Evolutionary conservation across 2,888 invertebrate species (phyloP).

Genomic region (Notodonta dromedarius): DNA sequence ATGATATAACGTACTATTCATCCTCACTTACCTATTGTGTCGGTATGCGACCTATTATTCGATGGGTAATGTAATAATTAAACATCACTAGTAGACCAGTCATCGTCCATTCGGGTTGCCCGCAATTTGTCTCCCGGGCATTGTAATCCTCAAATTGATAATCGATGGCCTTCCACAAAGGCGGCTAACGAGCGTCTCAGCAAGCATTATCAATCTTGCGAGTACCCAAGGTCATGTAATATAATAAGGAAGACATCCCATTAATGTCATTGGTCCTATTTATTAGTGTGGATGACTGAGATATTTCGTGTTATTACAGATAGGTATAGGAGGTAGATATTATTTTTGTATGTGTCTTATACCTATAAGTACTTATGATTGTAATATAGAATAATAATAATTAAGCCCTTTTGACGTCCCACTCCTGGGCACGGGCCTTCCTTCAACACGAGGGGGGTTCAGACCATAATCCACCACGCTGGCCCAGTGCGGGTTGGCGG

Average conservation of each 20-base stretch:
- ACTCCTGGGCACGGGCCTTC: too few species aligned
- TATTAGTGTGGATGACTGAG: slow-evolving; percentile 4
- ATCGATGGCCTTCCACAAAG: slow-evolving; percentile 63
- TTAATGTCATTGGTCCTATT: slow-evolving; percentile 34
- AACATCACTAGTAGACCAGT: slow-evolving; percentile 28
- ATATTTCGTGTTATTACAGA: not conserved
- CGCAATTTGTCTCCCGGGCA: slow-evolving; percentile 60
- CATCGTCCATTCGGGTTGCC: slow-evolving; percentile 45
- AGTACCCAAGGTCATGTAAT: slow-evolving; percentile 51
- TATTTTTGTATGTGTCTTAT: too few species aligned
- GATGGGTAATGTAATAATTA: not conserved
- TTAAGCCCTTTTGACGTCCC: too few species aligned
- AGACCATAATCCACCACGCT: too few species aligned
- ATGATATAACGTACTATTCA: too few species aligned
- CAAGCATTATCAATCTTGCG: slow-evolving; percentile 61
- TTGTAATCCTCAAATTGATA: slow-evolving; percentile 67
- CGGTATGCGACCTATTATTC: not conserved
- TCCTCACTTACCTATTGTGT: too few species aligned
- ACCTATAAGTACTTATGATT: too few species aligned
- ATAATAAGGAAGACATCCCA: slow-evolving; percentile 31
- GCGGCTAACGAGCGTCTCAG: slow-evolving; percentile 58
- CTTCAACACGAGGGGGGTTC: too few species aligned
- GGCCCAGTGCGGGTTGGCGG: too few species aligned
- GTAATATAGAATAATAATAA: too few species aligned
- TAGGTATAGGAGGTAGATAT: too few species aligned